Evolutionary conservation across 92 coral and sea anemone genomes (phyloP).

Genomic region (Phymanthus crucifer): DNA sequence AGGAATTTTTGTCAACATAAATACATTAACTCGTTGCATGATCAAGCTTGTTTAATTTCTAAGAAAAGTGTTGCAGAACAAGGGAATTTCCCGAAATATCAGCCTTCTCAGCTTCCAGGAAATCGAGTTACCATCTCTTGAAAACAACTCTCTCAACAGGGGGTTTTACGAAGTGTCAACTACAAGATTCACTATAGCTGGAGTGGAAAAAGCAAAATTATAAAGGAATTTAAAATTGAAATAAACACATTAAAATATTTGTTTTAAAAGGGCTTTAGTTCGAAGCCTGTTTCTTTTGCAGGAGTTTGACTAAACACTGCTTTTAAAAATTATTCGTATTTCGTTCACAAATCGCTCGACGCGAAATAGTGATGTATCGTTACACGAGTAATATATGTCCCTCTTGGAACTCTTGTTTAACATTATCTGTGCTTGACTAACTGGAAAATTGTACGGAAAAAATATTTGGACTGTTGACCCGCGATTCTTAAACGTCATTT

Average conservation of each 20-base stretch:
- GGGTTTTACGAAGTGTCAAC: too few species aligned
- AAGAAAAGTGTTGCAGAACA: background rate
- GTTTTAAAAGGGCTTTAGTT: too few species aligned
- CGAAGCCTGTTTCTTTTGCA: too few species aligned
- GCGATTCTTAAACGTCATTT: slow-evolving; percentile 15
- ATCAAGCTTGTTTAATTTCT: background rate
- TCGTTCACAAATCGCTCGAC: background rate
- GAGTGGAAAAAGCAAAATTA: too few species aligned
- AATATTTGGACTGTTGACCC: background rate
- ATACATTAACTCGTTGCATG: background rate
- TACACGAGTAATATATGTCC: background rate
- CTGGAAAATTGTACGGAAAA: slow-evolving; percentile 36
- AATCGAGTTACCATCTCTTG: background rate
- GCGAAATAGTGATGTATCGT: background rate
- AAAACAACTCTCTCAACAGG: background rate
- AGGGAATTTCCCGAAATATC: background rate
- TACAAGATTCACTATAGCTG: too few species aligned
- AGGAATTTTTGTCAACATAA: too few species aligned
- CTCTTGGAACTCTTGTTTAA: background rate
- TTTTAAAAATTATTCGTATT: background rate
- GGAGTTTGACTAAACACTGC: too few species aligned
- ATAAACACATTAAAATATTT: too few species aligned
- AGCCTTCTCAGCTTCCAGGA: background rate
- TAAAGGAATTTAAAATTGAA: too few species aligned
- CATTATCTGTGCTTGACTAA: background rate